phyloP scores from a whole-genome alignment of 2,113 vertebrate genomes.

The Heptranchias perlo region DNA sequence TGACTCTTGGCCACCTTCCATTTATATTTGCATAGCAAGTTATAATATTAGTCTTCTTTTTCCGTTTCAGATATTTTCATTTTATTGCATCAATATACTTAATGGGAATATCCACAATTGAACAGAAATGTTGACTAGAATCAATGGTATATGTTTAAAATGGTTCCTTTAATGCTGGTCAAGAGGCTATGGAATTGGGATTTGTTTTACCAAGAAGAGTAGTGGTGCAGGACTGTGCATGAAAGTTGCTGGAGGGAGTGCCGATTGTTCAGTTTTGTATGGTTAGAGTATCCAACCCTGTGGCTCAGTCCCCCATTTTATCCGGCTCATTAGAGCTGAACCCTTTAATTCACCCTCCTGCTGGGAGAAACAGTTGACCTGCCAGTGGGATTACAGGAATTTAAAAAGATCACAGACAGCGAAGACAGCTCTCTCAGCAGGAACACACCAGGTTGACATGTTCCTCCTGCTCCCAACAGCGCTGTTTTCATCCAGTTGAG shows the following conservation, averaged over 20 bases:
- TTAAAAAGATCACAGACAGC: not conserved
- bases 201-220: not conserved
- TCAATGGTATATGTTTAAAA: not conserved
- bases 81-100: not conserved
- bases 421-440: not conserved
- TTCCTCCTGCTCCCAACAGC: not conserved
- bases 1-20: not conserved
- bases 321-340: not conserved
- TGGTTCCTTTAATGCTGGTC: not conserved
- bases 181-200: not conserved
- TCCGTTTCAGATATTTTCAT: not conserved
- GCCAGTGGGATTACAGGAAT: not conserved
- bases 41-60: not conserved
- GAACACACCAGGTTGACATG: not conserved
- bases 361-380: not conserved
- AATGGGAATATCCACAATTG: not conserved
- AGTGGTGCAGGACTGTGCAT: not conserved
- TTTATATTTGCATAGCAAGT: not conserved
- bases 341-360: not conserved
- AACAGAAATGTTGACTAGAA: not conserved
- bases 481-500: not conserved
- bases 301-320: not conserved
- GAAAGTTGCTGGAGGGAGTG: not conserved
- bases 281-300: not conserved
- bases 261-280: not conserved